Percentiles rank a stretch among this genome's conserved stretches.
phyloP scores from a whole-genome alignment of 1,140 invertebrate genomes.

The Ostrea edulis region DNA sequence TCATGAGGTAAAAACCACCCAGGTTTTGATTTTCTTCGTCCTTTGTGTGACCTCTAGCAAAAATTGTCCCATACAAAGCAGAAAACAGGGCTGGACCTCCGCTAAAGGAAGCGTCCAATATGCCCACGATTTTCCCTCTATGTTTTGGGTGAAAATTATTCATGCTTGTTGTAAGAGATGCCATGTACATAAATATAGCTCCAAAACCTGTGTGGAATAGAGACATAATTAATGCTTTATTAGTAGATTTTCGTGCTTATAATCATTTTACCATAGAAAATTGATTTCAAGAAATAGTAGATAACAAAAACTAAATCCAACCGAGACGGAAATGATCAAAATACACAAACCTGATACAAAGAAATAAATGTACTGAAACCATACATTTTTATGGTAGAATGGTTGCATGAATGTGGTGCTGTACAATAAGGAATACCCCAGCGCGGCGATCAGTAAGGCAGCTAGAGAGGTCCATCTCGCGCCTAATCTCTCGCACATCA shows the following conservation, averaged over 20 bases:
- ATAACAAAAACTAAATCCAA: too few relatives aligned
- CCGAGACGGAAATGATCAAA: too few relatives aligned
- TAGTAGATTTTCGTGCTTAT: background rate
- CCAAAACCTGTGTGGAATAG: slow-evolving; percentile 64
- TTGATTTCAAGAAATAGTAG: too few relatives aligned
- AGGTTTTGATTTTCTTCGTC: slow-evolving; percentile 72
- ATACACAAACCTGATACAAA: slow-evolving; percentile 63
- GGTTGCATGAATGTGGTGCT: slow-evolving; percentile 62
- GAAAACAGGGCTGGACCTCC: slow-evolving; percentile 67
- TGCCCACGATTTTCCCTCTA: slow-evolving; percentile 68
- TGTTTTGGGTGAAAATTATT: slow-evolving; percentile 68
- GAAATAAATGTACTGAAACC: slow-evolving; percentile 69
- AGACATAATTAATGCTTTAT: background rate
- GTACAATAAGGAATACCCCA: slow-evolving; percentile 64
- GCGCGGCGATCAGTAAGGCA: slow-evolving; percentile 58
- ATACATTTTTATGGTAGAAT: slow-evolving; percentile 62
- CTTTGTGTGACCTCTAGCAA: slow-evolving; percentile 62
- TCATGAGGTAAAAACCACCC: slow-evolving; percentile 68
- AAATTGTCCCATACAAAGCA: slow-evolving; percentile 65
- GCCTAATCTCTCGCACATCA: slow-evolving; percentile 65
- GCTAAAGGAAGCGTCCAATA: slow-evolving; percentile 72
- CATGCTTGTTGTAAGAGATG: slow-evolving; percentile 66
- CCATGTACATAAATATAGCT: slow-evolving; percentile 72
- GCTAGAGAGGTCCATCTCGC: slow-evolving; percentile 64
- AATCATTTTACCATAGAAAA: too few relatives aligned